phyloP scores from a whole-genome alignment of 2,113 vertebrate species.

The Odontophorus gujanensis region DNA sequence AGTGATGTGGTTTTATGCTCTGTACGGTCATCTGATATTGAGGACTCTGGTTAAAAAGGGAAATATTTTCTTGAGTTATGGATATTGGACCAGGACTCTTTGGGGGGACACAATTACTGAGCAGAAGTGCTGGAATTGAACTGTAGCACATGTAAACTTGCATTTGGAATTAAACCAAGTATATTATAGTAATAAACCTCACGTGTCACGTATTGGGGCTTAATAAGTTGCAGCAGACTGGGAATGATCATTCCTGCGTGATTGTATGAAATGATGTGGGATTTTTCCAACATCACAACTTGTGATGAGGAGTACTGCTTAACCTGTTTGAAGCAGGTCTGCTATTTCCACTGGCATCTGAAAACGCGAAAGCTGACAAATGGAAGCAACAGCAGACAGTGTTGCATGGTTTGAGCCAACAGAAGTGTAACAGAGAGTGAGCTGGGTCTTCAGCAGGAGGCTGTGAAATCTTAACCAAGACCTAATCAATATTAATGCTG shows the following conservation, averaged over 20 bases:
- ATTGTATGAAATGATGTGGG: background rate
- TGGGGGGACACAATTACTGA: background rate
- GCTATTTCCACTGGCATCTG: background rate
- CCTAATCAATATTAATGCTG: background rate
- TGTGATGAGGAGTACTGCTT: background rate
- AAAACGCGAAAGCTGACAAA: background rate
- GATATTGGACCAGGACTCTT: background rate
- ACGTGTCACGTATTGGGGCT: background rate
- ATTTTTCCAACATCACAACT: background rate
- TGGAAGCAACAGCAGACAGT: background rate
- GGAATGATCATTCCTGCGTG: background rate
- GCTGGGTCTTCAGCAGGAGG: background rate
- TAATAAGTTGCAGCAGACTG: background rate
- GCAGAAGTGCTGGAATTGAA: background rate
- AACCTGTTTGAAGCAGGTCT: background rate
- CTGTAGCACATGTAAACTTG: background rate
- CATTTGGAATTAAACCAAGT: background rate
- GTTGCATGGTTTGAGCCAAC: background rate
- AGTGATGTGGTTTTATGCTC: background rate
- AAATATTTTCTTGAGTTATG: background rate
- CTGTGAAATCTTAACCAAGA: background rate
- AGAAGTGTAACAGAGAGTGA: background rate
- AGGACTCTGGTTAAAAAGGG: background rate
- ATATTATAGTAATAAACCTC: background rate
- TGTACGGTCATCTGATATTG: background rate